Conservation (phyloP, 1,140 invertebrate genomes). For the Glomeris maerens region DNA sequence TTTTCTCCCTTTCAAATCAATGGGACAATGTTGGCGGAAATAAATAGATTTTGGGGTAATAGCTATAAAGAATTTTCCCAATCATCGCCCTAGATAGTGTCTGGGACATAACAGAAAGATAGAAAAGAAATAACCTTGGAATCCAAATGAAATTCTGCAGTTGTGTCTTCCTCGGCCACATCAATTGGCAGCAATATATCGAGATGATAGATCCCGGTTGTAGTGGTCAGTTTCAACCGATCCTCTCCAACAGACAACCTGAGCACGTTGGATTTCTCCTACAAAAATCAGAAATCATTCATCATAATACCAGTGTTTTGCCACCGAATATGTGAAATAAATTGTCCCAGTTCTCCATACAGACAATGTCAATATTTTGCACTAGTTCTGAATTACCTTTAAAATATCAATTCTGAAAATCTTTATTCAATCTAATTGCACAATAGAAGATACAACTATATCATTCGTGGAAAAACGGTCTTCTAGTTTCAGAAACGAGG, state of each 20-base stretch:
- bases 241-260: conserved; percentile 52
- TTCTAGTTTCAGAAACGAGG: too few species aligned
- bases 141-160: conserved; percentile 45
- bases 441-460: too few species aligned
- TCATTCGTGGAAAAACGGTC: too few species aligned
- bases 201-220: conserved; percentile 40
- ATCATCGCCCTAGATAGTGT: too few species aligned
- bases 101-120: too few species aligned
- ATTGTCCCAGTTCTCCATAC: conserved; percentile 14
- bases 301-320: too few species aligned
- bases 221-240: conserved; percentile 46
- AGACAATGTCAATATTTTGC: conserved; percentile 37
- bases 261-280: conserved; percentile 45
- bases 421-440: conserved; percentile 34
- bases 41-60: too few species aligned
- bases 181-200: conserved; percentile 51
- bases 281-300: too few species aligned
- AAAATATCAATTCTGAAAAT: conserved; percentile 41
- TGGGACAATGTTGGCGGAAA: too few species aligned
- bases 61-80: too few species aligned
- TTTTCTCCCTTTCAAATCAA: too few species aligned
- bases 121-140: too few species aligned
- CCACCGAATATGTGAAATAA: conserved; percentile 20
- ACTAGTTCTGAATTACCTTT: conserved; percentile 25
- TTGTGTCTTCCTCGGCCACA: conserved; percentile 40